Conservation (phyloP, 2,888 invertebrate genomes). For the Leistus spinibarbis region DNA sequence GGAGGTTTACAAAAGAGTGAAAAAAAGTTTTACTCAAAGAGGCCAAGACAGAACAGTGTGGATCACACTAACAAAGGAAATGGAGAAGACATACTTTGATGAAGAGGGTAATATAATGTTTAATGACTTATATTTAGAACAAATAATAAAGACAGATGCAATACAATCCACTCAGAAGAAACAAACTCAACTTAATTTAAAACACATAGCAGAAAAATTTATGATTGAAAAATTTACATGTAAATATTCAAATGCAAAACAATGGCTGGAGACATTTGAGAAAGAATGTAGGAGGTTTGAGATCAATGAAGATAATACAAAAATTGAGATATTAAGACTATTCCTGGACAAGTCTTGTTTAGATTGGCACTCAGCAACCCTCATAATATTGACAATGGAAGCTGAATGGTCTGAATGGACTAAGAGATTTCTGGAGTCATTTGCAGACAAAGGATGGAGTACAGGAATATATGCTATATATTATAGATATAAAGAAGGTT, state of each 20-base stretch:
- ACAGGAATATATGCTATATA: constrained; percentile 43
- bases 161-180: constrained; percentile 41
- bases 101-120: constrained; percentile 43
- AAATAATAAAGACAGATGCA: constrained; percentile 39
- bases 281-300: constrained; percentile 44
- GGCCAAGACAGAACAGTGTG: constrained; percentile 41
- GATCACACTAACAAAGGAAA: constrained; percentile 42
- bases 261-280: constrained; percentile 44
- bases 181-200: constrained; percentile 41
- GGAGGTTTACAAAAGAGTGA: constrained; percentile 40
- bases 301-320: too few relatives aligned
- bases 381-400: constrained; percentile 42
- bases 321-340: too few relatives aligned
- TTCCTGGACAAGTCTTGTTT: too few relatives aligned
- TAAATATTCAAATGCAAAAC: constrained; percentile 42
- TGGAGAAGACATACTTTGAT: constrained; percentile 41
- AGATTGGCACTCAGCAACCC: constrained; percentile 44
- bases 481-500: constrained; percentile 46
- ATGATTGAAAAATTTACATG: constrained; percentile 43
- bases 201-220: constrained; percentile 42
- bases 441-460: constrained; percentile 46
- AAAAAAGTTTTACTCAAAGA: constrained; percentile 42
- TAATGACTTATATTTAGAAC: constrained; percentile 42
- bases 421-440: too few relatives aligned
- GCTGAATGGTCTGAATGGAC: constrained; percentile 45